Evolutionary conservation across 2,888 invertebrate species (phyloP).

Genomic region (Actias luna): DNA sequence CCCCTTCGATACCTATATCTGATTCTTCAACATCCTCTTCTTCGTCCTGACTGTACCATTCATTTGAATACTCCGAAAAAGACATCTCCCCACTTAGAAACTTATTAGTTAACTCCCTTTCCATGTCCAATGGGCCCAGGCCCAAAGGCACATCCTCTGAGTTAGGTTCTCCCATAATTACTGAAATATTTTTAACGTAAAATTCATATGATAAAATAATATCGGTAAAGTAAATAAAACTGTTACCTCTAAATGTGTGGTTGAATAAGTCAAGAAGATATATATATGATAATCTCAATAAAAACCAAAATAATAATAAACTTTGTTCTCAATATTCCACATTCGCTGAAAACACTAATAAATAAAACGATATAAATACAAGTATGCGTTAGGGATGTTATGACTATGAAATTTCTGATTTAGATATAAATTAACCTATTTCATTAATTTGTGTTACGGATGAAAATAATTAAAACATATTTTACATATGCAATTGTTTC

Average conservation of each 20-base stretch:
- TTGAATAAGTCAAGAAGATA: neutral
- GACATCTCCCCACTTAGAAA: conserved; percentile 87
- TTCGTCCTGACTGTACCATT: conserved; percentile 69
- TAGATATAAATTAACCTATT: no score
- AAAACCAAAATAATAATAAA: no score
- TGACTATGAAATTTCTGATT: no score
- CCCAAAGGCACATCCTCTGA: neutral
- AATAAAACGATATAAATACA: no score
- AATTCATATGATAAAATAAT: neutral
- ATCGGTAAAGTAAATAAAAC: neutral
- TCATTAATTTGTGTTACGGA: no score
- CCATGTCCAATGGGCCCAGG: conserved; percentile 52
- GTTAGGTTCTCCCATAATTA: conserved; percentile 9
- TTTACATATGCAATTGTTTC: no score
- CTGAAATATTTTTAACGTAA: neutral
- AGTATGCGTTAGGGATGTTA: no score
- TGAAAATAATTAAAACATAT: no score
- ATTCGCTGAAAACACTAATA: no score
- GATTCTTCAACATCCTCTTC: conserved; percentile 72
- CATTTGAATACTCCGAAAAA: conserved; percentile 86
- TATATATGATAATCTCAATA: neutral
- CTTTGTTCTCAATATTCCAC: no score
- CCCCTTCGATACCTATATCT: conserved; percentile 57
- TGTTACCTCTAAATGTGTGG: neutral
- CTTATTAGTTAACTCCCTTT: conserved; percentile 83